phyloP scores from a whole-genome alignment of 2,888 invertebrate species.

The Spodoptera picta region DNA sequence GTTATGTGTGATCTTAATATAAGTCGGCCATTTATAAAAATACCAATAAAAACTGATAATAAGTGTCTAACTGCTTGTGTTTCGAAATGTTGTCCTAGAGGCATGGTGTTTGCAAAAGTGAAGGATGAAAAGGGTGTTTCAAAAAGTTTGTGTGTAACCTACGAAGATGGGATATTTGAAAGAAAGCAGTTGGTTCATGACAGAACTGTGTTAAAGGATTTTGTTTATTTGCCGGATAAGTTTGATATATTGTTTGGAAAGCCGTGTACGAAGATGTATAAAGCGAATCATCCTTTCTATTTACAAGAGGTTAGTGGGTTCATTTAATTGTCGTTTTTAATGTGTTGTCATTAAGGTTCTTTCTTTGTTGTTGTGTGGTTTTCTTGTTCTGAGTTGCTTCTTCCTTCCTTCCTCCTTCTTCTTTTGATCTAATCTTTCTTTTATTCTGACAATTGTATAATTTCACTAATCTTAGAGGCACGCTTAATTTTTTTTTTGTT shows the following conservation, averaged over 20 bases:
- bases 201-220: slow-evolving; percentile 14
- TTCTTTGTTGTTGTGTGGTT: background rate
- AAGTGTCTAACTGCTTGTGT: slow-evolving; percentile 59
- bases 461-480: too few species aligned
- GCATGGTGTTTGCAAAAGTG: slow-evolving; percentile 49
- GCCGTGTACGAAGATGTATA: slow-evolving; percentile 51
- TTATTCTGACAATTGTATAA: too few species aligned
- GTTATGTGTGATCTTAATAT: slow-evolving; percentile 24
- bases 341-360: background rate
- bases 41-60: slow-evolving; percentile 23
- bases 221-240: slow-evolving; percentile 41
- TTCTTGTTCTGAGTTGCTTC: background rate
- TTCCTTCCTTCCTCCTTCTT: too few species aligned
- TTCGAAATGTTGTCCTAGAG: slow-evolving; percentile 69
- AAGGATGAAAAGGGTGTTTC: background rate
- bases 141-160: slow-evolving; percentile 30
- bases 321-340: slow-evolving; percentile 12
- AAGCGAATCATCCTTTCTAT: slow-evolving; percentile 38
- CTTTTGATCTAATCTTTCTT: too few species aligned
- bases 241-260: slow-evolving; percentile 54
- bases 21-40: slow-evolving; percentile 24
- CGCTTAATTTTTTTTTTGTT: too few species aligned
- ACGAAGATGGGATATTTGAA: slow-evolving; percentile 29
- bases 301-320: slow-evolving; percentile 59
- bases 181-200: slow-evolving; percentile 48